These are phyloP conservation scores for Tinea trinotella DNA, from an alignment of 2,888 invertebrate genomes.

Conservation along the genomic window DNA sequence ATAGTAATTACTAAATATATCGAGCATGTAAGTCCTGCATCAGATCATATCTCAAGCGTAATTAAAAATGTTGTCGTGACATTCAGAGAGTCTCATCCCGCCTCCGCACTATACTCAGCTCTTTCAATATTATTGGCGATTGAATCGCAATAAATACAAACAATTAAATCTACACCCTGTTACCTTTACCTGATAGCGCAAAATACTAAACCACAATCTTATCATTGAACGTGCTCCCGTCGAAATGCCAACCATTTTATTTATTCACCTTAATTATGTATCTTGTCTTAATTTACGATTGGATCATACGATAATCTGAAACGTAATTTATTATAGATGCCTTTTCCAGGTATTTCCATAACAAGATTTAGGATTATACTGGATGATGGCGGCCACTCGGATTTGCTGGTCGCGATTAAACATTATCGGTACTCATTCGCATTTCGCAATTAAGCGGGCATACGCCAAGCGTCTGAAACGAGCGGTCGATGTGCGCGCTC, in stretches of 20 bases:
- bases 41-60: constrained; percentile 69
- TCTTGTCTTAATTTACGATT: constrained; percentile 74
- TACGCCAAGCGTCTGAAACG: constrained; percentile 26
- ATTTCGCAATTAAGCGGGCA: constrained; percentile 63
- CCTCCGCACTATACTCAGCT: constrained; percentile 60
- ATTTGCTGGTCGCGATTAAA: constrained; percentile 49
- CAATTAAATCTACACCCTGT: constrained; percentile 70
- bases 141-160: constrained; percentile 69
- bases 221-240: constrained; percentile 69
- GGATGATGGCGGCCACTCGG: constrained; percentile 46
- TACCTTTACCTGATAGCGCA: constrained; percentile 64
- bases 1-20: constrained; percentile 64
- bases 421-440: constrained; percentile 64
- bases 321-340: constrained; percentile 67
- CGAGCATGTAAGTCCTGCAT: constrained; percentile 27
- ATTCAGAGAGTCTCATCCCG: constrained; percentile 48
- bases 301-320: constrained; percentile 72
- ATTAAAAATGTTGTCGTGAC: constrained; percentile 74
- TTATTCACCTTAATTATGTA: constrained; percentile 73
- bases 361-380: constrained; percentile 65
- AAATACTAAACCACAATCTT: constrained; percentile 48
- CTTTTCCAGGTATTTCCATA: constrained; percentile 66
- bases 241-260: constrained; percentile 73
- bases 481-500: constrained; percentile 51
- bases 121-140: constrained; percentile 69